phyloP scores from a whole-genome alignment of 2,888 invertebrate genomes.

The Eueremaeus valkanovi region DNA sequence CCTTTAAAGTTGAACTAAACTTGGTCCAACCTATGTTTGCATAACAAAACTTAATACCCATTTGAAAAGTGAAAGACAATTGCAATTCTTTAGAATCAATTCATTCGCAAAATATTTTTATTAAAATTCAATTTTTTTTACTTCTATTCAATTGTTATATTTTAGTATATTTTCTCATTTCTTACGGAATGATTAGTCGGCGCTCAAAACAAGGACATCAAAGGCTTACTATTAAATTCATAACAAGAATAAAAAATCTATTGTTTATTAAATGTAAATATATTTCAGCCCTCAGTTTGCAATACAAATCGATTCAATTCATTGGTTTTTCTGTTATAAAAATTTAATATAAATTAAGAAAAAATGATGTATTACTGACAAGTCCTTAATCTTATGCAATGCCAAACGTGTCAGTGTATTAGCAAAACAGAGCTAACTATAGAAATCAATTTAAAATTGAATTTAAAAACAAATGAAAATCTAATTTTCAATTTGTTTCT shows the following conservation, averaged over 20 bases:
- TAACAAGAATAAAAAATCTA: too few relatives aligned
- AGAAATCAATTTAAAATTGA: not conserved
- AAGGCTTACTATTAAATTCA: too few relatives aligned
- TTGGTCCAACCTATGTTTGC: too few relatives aligned
- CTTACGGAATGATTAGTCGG: not conserved
- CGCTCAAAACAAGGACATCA: not conserved
- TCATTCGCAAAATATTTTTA: not conserved
- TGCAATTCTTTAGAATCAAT: too few relatives aligned
- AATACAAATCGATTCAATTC: not conserved
- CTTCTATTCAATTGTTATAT: not conserved
- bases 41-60: too few relatives aligned
- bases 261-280: too few relatives aligned
- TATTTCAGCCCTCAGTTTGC: too few relatives aligned
- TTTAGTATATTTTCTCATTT: not conserved
- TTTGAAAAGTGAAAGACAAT: not conserved
- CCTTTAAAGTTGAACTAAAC: too few relatives aligned
- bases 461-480: not conserved
- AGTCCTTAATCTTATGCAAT: not conserved
- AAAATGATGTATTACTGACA: conserved; percentile 14
- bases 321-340: not conserved
- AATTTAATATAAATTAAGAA: not conserved
- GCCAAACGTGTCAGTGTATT: not conserved
- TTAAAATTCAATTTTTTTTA: not conserved
- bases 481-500: not conserved
- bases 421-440: not conserved